Evolutionary conservation across 2,113 vertebrate species (phyloP).

Genomic region (Bambusicola thoracicus): DNA sequence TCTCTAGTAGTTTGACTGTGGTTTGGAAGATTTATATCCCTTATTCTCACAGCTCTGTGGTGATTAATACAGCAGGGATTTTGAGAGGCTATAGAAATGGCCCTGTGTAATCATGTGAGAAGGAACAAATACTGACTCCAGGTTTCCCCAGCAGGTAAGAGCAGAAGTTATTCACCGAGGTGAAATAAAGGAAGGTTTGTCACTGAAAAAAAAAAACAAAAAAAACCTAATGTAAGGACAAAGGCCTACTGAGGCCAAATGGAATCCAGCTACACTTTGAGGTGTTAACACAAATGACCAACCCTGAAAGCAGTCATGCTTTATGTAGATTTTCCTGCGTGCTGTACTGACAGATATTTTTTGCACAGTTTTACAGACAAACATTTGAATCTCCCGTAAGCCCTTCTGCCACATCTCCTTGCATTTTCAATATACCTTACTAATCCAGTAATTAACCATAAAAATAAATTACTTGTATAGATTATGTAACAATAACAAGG

Average conservation of each 20-base stretch:
- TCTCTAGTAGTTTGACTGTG: not conserved
- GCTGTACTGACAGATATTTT: not conserved
- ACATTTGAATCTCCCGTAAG: not conserved
- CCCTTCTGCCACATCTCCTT: not conserved
- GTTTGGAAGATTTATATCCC: not conserved
- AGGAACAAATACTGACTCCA: not conserved
- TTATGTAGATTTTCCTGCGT: not conserved
- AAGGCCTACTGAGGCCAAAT: not conserved
- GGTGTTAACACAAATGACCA: not conserved
- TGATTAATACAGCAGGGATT: not conserved
- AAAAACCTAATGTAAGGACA: not conserved
- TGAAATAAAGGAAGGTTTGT: not conserved
- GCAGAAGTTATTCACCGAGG: not conserved
- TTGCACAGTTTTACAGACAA: not conserved
- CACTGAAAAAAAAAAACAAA: not conserved
- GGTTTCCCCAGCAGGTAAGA: not conserved
- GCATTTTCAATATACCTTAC: constrained; percentile 40
- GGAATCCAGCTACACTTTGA: not conserved
- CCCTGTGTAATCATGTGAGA: not conserved
- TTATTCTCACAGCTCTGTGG: not conserved
- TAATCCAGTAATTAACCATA: constrained; percentile 65
- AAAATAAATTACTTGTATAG: constrained; percentile 62
- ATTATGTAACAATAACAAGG: constrained; percentile 56
- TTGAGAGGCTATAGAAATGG: not conserved
- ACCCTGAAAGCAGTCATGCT: not conserved